Conservation (phyloP, 2,888 invertebrate species). For the Trissolcus brochymenae region DNA sequence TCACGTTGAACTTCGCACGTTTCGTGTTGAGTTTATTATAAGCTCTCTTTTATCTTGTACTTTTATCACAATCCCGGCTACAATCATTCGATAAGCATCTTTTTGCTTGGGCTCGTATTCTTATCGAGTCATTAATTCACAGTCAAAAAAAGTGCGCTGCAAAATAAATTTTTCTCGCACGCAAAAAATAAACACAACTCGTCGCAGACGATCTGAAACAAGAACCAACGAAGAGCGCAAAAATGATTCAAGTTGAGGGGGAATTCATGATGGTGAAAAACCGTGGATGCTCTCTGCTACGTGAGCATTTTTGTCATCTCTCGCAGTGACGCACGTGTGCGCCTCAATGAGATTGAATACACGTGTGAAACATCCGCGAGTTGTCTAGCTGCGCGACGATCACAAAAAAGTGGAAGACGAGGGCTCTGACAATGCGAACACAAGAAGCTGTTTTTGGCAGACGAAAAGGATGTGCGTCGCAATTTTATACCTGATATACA, state of each 20-base stretch:
- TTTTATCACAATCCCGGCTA: constrained; percentile 10
- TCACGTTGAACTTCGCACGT: constrained; percentile 36
- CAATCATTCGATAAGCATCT: constrained; percentile 13
- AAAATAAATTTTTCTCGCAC: no score
- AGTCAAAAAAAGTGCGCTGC: no score
- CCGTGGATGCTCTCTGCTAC: constrained; percentile 25
- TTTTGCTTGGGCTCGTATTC: constrained; percentile 4
- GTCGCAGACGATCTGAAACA: no score
- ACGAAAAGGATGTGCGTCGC: constrained; percentile 2
- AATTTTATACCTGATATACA: constrained; percentile 1
- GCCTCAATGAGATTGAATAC: constrained; percentile 41
- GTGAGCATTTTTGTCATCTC: constrained; percentile 50
- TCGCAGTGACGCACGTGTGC: constrained; percentile 38
- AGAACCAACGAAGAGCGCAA: no score
- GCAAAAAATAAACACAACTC: no score
- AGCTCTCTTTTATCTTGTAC: constrained; percentile 12
- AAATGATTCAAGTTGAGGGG: no score
- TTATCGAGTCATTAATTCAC: no score
- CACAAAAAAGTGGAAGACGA: constrained; percentile 34
- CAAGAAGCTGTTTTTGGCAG: constrained; percentile 28
- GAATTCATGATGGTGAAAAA: constrained; percentile 3
- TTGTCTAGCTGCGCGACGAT: constrained; percentile 35
- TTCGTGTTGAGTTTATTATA: constrained; percentile 20
- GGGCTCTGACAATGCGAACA: constrained; percentile 22
- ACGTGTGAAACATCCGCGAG: constrained; percentile 44